A percentile compares a stretch with the other conserved stretches of the same genome.
Evolutionary conservation across 1,140 invertebrate genomes (phyloP).

Genomic region (Leptinotarsa defecta): DNA sequence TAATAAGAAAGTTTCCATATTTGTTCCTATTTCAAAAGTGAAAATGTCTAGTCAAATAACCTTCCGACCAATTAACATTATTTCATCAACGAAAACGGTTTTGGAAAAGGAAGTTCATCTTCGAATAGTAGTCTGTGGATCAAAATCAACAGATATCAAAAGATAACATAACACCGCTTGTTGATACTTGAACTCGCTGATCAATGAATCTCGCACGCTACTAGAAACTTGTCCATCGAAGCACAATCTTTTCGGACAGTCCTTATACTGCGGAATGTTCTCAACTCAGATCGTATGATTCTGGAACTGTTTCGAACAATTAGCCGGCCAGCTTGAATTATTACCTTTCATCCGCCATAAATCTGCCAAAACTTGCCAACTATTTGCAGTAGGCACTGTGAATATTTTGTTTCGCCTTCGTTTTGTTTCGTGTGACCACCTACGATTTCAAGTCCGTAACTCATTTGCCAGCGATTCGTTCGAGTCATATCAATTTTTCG

Average conservation of each 20-base stretch:
- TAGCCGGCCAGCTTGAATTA: not conserved
- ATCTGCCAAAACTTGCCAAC: slow-evolving; percentile 7
- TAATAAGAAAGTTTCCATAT: no score
- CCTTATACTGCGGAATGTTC: no score
- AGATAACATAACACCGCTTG: no score
- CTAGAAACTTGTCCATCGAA: no score
- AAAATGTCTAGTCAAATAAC: no score
- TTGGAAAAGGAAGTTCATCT: no score
- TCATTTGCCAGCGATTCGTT: slow-evolving; percentile 7
- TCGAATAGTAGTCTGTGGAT: no score
- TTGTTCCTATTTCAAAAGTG: no score
- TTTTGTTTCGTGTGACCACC: slow-evolving; percentile 21
- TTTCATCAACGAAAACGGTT: no score
- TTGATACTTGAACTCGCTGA: not conserved
- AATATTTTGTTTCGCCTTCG: slow-evolving; percentile 14
- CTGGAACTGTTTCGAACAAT: not conserved
- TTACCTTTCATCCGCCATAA: slow-evolving; percentile 5
- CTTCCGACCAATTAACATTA: no score
- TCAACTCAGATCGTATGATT: not conserved
- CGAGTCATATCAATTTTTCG: slow-evolving; percentile 18
- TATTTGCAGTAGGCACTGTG: slow-evolving; percentile 16
- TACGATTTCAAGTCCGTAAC: slow-evolving; percentile 15
- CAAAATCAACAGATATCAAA: no score
- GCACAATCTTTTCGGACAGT: no score
- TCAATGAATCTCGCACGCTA: not conserved